Base-by-base conservation (phyloP, 2,113 vertebrate species). In the Urocynchramus pylzowi region DNA sequence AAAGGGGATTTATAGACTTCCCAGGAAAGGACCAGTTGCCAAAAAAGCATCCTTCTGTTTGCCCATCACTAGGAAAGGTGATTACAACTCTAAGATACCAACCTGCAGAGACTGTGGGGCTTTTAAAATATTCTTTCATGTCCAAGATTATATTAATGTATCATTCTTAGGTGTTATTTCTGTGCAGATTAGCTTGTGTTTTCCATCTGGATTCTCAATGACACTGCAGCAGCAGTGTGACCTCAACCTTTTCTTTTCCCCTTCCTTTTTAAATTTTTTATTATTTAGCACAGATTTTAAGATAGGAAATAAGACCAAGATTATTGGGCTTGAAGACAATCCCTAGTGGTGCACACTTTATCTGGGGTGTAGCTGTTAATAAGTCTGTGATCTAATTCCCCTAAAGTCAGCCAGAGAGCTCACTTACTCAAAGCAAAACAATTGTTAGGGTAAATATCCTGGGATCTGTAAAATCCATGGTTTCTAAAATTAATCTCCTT, bases 321-420 rank as follows among this genome's bases (percentile, higher is more conserved):
- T 95, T 71, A 89, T 44, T 95, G 70, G 85, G n/a, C 88, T 95
- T 45, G 71, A 67, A 88, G 85, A 57, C 71, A 95, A 88, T 84
- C 89, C 84, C 64, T 84, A 90, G 82, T 71, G 83, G 44, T 54
- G 57, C 16, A 41, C 17, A 61, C n/a, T 74, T 69, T 10, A 96
- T 56, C 54, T 84, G 64, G 89, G 88, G 59, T 93, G 35, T 45
- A 95, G 75, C 52, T 82, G 93, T 75, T 97, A 95, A 84, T 19
- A 69, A 18, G 35, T 64, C 85, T 77, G 88, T 81, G 87, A 94
- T 92, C 92, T 59, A 89, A 96, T 83, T 93, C 75, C 33, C 60
- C 71, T 52, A 35, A 83, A 89, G 49, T 57, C 70, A 87, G 56
- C 60, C 70, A 89, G 57, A 87, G 24, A 94, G 37, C 53, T 67